A percentile compares a stretch with the other conserved stretches of the same genome.
These are phyloP conservation scores for Scartelaos histophorus DNA, from an alignment of 2,113 vertebrate species.

Conservation along the genomic window DNA sequence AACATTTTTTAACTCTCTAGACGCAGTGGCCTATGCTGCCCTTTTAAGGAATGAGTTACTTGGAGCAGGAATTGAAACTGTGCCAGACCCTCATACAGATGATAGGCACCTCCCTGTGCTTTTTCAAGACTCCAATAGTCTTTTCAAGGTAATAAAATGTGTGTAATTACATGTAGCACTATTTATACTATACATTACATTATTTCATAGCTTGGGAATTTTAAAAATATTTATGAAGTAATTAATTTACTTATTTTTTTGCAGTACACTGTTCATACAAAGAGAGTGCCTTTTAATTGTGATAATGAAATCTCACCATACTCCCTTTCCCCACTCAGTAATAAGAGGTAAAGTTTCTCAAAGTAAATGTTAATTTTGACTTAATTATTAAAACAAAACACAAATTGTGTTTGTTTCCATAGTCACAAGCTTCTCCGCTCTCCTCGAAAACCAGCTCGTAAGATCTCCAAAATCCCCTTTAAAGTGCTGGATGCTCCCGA, in stretches of 20 bases:
- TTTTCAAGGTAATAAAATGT: constrained; percentile 74
- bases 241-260: neutral
- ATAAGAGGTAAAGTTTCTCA: constrained; percentile 78
- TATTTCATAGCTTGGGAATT: neutral
- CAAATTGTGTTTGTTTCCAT: neutral
- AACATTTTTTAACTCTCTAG: constrained; percentile 38
- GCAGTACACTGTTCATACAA: constrained; percentile 80
- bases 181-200: neutral
- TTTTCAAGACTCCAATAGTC: constrained; percentile 72
- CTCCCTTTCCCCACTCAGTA: constrained; percentile 83
- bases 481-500: constrained; percentile 97
- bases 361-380: neutral
- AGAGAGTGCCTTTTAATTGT: constrained; percentile 79
- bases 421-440: constrained; percentile 96
- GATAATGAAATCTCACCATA: constrained; percentile 80
- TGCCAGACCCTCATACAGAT: constrained; percentile 76
- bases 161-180: neutral
- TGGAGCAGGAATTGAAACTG: constrained; percentile 77
- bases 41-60: constrained; percentile 81
- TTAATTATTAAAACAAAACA: no score
- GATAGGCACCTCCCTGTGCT: constrained; percentile 72
- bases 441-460: constrained; percentile 93
- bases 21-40: constrained; percentile 80
- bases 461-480: constrained; percentile 99
- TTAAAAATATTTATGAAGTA: neutral